These are phyloP conservation scores for Ganaspis brasiliensis DNA, from an alignment of 2,888 invertebrate species.

Conservation along the genomic window DNA sequence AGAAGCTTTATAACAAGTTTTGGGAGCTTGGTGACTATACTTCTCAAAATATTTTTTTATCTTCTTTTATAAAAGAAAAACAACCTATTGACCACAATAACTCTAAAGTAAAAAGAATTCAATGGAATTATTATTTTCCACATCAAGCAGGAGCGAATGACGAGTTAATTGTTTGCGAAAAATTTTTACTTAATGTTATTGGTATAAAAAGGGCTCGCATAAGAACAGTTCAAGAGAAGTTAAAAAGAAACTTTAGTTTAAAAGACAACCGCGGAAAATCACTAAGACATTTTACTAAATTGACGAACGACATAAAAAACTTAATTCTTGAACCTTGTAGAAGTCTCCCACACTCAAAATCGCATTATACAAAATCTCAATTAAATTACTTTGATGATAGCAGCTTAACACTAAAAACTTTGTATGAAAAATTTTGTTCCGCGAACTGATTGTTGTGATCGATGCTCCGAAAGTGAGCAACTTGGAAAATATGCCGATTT, in stretches of 20 bases:
- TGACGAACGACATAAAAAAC: neutral
- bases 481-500: neutral
- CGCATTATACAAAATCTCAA: neutral
- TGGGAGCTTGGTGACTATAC: too few species aligned
- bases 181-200: neutral
- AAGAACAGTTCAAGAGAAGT: constrained; percentile 6
- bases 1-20: too few species aligned
- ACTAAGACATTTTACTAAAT: constrained; percentile 12
- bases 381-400: constrained; percentile 21
- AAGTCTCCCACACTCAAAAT: constrained; percentile 7
- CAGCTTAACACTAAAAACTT: constrained; percentile 13
- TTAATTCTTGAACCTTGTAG: constrained; percentile 7
- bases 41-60: too few species aligned
- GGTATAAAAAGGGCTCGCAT: neutral
- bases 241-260: neutral
- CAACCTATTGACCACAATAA: too few species aligned
- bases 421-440: neutral
- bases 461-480: neutral
- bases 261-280: constrained; percentile 22
- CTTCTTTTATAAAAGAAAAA: too few species aligned
- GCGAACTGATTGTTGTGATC: neutral
- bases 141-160: neutral
- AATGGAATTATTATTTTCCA: too few species aligned
- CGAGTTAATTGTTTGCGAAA: neutral
- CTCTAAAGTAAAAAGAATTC: too few species aligned